These are phyloP conservation scores for Callithrix jacchus DNA, from an alignment of 2,113 vertebrate species.

Conservation along the genomic window DNA sequence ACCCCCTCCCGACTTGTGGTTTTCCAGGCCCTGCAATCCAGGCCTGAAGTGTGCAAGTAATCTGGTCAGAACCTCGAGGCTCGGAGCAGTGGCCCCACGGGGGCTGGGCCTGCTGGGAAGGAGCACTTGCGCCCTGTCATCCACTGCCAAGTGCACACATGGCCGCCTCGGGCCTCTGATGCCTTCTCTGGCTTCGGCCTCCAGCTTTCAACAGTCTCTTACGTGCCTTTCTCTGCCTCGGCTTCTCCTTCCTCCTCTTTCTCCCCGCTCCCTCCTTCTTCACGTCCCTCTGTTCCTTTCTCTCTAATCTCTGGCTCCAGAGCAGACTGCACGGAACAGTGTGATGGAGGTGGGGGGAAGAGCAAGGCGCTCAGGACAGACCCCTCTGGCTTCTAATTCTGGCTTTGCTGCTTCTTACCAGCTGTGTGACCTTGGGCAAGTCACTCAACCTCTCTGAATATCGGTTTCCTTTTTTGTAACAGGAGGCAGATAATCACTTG, in stretches of 20 bases:
- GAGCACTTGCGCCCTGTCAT: background rate
- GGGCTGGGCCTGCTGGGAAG: slow-evolving; percentile 43
- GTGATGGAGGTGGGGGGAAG: background rate
- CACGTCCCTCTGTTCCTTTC: too few relatives aligned
- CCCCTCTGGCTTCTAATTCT: background rate
- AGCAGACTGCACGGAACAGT: background rate
- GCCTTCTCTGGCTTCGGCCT: background rate
- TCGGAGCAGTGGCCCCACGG: background rate
- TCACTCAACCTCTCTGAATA: background rate
- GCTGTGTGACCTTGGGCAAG: background rate
- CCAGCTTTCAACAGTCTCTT: background rate
- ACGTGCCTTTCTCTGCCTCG: background rate
- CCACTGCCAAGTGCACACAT: slow-evolving; percentile 25
- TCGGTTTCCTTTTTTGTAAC: background rate
- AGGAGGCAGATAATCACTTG: background rate
- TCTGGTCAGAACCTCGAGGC: background rate
- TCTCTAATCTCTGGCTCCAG: background rate
- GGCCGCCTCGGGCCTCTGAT: slow-evolving; percentile 18
- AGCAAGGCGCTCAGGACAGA: background rate
- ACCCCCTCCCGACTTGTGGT: background rate
- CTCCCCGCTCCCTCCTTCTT: background rate
- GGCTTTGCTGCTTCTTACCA: background rate
- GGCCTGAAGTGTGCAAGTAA: background rate
- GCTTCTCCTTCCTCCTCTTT: background rate
- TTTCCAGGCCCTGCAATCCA: background rate